These are phyloP conservation scores for Cephalopterus ornatus DNA, from an alignment of 2,113 vertebrate species.

Conservation along the genomic window DNA sequence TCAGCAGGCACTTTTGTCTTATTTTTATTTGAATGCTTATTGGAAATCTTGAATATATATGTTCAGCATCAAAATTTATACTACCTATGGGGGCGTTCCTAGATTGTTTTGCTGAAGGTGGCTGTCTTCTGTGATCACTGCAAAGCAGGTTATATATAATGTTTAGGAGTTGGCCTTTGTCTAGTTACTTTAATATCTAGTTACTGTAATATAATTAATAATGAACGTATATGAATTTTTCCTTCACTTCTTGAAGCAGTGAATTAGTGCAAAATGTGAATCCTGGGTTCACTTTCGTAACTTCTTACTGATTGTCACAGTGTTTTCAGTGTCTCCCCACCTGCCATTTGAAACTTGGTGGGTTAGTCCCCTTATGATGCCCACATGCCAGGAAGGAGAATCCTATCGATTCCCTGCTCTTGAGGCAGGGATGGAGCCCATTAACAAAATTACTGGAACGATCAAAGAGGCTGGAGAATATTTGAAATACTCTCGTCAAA, in stretches of 20 bases:
- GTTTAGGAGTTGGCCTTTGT: background rate
- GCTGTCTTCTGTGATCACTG: background rate
- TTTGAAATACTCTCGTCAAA: background rate
- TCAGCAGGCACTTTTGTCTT: background rate
- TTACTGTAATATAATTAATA: too few species aligned
- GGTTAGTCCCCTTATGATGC: background rate
- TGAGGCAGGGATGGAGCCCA: background rate
- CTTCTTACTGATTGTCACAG: background rate
- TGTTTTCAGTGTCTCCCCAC: background rate
- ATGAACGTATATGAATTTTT: background rate
- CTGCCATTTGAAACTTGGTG: background rate
- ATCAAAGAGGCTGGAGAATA: background rate
- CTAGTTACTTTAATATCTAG: background rate
- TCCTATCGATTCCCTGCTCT: background rate
- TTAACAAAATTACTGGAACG: background rate
- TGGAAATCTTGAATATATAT: background rate
- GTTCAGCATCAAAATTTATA: background rate
- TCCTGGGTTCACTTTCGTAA: background rate
- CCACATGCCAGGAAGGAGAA: background rate
- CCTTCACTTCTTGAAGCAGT: background rate
- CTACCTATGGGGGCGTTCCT: background rate
- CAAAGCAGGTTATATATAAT: background rate
- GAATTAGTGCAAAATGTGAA: background rate
- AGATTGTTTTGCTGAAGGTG: background rate
- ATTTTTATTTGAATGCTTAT: background rate